Conservation (phyloP, 2,888 invertebrate species). For the Drosophila fulvimacula region DNA sequence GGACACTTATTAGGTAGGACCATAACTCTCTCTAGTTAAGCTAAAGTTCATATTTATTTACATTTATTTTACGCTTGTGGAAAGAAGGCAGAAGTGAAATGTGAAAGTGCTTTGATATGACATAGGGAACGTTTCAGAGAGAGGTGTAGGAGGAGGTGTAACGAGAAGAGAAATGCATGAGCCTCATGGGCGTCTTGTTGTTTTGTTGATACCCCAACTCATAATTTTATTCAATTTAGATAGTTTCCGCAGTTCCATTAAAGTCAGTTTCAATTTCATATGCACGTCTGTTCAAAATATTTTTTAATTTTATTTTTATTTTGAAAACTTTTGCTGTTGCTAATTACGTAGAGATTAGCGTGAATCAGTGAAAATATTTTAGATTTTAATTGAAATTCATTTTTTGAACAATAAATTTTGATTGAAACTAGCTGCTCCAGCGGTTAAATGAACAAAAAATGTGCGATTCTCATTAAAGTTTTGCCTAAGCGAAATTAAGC, state of each 20-base stretch:
- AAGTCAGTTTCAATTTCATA: background rate
- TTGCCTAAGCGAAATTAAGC: constrained; percentile 27
- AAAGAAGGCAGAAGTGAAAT: too few relatives aligned
- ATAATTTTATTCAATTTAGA: too few relatives aligned
- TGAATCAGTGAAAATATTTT: background rate
- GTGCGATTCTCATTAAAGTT: constrained; percentile 2
- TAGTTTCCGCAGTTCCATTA: background rate
- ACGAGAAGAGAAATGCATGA: background rate
- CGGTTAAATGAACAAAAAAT: background rate
- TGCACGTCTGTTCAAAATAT: background rate
- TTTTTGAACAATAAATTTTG: background rate
- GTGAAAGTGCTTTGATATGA: too few relatives aligned
- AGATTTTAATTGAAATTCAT: background rate
- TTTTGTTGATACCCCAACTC: too few relatives aligned
- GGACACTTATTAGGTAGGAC: too few relatives aligned
- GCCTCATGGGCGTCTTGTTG: too few relatives aligned
- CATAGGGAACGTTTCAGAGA: too few relatives aligned
- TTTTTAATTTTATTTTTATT: too few relatives aligned
- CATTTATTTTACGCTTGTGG: too few relatives aligned
- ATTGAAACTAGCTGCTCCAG: background rate
- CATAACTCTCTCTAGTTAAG: too few relatives aligned
- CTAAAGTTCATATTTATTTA: too few relatives aligned
- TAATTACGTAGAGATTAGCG: background rate
- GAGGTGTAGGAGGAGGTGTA: too few relatives aligned
- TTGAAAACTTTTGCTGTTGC: background rate